Base-by-base conservation (phyloP, 2,113 vertebrate species). In the Cavia aperea region DNA sequence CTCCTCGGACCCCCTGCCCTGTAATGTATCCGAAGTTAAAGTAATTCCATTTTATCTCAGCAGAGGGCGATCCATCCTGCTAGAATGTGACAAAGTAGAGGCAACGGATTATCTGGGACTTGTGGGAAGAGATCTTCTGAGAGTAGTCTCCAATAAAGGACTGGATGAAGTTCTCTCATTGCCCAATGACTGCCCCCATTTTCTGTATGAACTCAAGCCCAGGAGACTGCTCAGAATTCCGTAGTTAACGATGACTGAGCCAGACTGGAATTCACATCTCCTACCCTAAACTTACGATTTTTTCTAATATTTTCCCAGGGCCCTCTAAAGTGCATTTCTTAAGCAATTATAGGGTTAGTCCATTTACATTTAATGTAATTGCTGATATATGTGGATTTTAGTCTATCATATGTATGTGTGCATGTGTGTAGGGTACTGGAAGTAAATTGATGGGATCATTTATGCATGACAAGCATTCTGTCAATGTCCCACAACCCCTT, bases 41-140 rank as follows among this genome's bases (percentile, higher is more conserved):
- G 72, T 19, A 94, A 95, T 94, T 94, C 93, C 70, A 36, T 75
- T 93, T 96, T 81, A 46, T 82, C 72, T 92, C 96, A 96, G 95
- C 82, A 96, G 96, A 94, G 96, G 95, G 96, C 95, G 78, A 93
- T 78, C 77, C 92, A 73, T 94, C 92, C 95, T 87, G 92, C 95
- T 88, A 88, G 89, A 95, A 39, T 43, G 26, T 86, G 85, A 82
- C 36, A 56, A 95, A 3, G 16, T 73, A 39, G 90, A 54, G 87
- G 77, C 66, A 78, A 65, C 7, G 19, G 63, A n/a, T 26, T 58
- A 29, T 43, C 31, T 75, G 78, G 81, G 91, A 49, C 49, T 63
- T 78, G 43, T 46, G 29, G 58, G 91, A 72, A 36, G 24, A 94
- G 70, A 51, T 81, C 77, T 2, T 11, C 33, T 26, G 65, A 78